Conservation (phyloP, 1,140 invertebrate genomes). For the Drosophila sucinea region DNA sequence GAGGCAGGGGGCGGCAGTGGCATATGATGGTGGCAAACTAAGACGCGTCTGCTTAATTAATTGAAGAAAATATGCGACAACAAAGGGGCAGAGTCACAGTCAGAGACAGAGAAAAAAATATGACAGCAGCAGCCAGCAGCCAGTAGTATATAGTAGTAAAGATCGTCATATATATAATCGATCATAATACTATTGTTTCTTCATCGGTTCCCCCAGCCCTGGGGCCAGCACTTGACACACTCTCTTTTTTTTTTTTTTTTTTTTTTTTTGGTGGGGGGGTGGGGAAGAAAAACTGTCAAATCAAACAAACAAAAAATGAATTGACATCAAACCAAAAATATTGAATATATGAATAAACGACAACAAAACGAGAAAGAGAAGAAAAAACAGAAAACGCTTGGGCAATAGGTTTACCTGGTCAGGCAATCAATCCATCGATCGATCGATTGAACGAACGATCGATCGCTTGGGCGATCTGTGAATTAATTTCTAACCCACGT, state of each 20-base stretch:
- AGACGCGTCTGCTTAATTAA: constrained; percentile 56
- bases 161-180: constrained; percentile 24
- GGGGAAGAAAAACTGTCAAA: constrained; percentile 33
- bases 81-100: constrained; percentile 19
- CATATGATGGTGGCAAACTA: constrained; percentile 31
- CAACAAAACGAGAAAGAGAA: neutral
- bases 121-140: neutral
- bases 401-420: constrained; percentile 17
- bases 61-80: constrained; percentile 38
- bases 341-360: constrained; percentile 20
- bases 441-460: too few species aligned
- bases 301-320: constrained; percentile 29
- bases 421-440: constrained; percentile 38
- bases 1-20: neutral
- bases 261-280: neutral
- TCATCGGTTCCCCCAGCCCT: constrained; percentile 30
- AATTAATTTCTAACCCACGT: constrained; percentile 56
- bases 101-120: constrained; percentile 6
- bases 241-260: constrained; percentile 9
- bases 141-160: neutral
- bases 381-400: neutral
- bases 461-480: constrained; percentile 28
- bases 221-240: constrained; percentile 58
- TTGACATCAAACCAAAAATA: constrained; percentile 59
- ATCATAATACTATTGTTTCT: constrained; percentile 40